Base-by-base conservation (phyloP, 2,888 invertebrate genomes). In the Apamea crenata region DNA sequence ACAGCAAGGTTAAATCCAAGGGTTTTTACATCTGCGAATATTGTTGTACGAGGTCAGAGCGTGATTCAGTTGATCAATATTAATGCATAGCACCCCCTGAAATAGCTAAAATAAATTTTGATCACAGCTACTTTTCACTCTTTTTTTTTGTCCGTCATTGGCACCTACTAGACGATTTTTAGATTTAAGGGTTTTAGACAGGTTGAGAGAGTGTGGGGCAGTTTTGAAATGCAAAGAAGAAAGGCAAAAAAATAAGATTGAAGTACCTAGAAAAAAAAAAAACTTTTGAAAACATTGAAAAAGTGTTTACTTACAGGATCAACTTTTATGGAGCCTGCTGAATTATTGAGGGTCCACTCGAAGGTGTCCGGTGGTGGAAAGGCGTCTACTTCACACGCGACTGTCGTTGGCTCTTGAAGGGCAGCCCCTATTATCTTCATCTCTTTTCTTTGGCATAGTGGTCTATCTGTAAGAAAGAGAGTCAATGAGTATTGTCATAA, bases 271-370 rank as follows among this genome's bases (percentile, higher is more conserved):
- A 59, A n/a, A 21, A 25, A 53, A 53, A 14, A 53, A 56, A 25
- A 21, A 56, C 53, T 25, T 25, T 12, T 25, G n/a, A 14, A n/a
- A 59, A 59, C n/a, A 59, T n/a, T 59, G 12, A 14, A n/a, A 12
- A 12, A 12, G 4, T 59, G 4, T 59, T n/a, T 59, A 59, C 96
- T 96, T 90, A 96, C 96, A 74, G 95, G 91, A 87, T 96, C 95
- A 59, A 99, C 98, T 93, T 98, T 98, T 87, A 98, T 97, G 89
- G 98, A 98, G 91, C 98, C 98, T 61, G 98, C 98, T 47, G 99
- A 98, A 96, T 98, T 99, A 97, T 99, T 99, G 95, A 99, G 98
- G 69, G 98, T 98, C 99, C 99, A 99, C 93, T 98, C 98, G 95
- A 99, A 99, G 88, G 97, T 98, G 91, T 98, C 98, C 47, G 98